phyloP scores from a whole-genome alignment of 2,888 invertebrate species.

The Anoplius nigerrimus region DNA sequence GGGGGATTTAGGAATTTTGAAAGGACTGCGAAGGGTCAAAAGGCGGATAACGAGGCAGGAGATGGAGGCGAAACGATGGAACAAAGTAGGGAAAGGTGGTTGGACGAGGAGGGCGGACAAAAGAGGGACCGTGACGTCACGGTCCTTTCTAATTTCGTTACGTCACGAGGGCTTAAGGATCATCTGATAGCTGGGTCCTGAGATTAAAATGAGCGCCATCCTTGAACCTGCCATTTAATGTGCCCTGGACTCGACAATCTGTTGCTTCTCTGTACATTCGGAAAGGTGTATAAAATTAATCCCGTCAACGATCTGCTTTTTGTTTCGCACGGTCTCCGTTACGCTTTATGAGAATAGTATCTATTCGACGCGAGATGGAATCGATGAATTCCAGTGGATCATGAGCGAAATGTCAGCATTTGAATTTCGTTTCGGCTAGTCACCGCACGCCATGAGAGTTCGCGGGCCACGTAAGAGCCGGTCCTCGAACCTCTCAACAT shows the following conservation, averaged over 20 bases:
- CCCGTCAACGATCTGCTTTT: too few species aligned
- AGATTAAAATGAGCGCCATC: slow-evolving; percentile 45
- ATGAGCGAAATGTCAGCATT: too few species aligned
- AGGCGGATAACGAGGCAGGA: not conserved
- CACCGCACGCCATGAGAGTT: not conserved
- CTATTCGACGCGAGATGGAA: too few species aligned
- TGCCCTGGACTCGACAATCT: slow-evolving; percentile 52
- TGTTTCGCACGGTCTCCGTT: too few species aligned
- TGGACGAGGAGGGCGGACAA: slow-evolving; percentile 4
- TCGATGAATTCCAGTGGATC: too few species aligned
- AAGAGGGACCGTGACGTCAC: slow-evolving; percentile 32
- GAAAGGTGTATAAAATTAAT: too few species aligned
- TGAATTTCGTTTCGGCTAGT: not conserved
- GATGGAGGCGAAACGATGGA: not conserved
- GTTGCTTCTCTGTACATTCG: too few species aligned
- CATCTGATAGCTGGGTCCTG: slow-evolving; percentile 23
- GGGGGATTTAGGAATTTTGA: too few species aligned
- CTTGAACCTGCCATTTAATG: slow-evolving; percentile 54
- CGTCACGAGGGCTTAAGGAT: slow-evolving; percentile 45
- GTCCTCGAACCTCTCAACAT: slow-evolving; percentile 2
- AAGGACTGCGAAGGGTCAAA: too few species aligned
- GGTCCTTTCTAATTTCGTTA: slow-evolving; percentile 45
- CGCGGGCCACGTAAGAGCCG: not conserved
- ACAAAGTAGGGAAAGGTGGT: slow-evolving; percentile 1
- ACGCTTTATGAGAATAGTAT: too few species aligned